A percentile compares a stretch with the other conserved stretches of the same genome.
Conservation (phyloP, 2,888 invertebrate species). For the Spilosoma lubricipeda region DNA sequence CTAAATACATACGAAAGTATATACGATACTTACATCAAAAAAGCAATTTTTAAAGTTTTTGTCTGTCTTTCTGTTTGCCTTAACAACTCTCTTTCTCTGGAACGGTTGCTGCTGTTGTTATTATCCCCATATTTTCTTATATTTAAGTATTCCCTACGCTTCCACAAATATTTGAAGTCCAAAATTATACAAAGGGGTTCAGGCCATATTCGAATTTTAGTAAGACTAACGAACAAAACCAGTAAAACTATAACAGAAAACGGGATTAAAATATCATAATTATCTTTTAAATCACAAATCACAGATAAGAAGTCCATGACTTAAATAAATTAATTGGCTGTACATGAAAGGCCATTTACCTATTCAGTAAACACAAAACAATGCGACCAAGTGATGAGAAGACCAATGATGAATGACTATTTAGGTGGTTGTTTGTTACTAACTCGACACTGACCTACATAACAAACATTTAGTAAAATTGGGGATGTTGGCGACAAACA, state of each 20-base stretch:
- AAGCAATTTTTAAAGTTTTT: no score
- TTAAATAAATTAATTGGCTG: constrained; percentile 7
- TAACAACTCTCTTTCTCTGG: no score
- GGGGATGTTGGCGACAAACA: background rate
- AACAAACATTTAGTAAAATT: background rate
- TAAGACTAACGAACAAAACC: no score
- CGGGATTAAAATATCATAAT: background rate
- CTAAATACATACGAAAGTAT: no score
- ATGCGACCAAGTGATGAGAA: constrained; percentile 8
- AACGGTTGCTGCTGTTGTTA: no score
- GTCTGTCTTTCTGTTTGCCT: no score
- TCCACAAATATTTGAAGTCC: no score
- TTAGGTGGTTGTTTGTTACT: constrained; percentile 10
- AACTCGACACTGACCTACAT: constrained; percentile 18
- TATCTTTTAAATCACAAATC: background rate
- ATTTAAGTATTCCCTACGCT: no score
- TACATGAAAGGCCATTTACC: constrained; percentile 1
- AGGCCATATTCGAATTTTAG: no score
- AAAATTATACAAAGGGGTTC: no score
- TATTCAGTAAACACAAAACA: constrained; percentile 11
- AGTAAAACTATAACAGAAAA: background rate
- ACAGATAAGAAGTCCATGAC: background rate
- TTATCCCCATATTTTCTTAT: no score
- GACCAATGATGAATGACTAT: constrained; percentile 15
- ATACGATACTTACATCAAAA: no score